phyloP scores from a whole-genome alignment of 2,797 vertebrate species.

The Benthosema pterotum region DNA sequence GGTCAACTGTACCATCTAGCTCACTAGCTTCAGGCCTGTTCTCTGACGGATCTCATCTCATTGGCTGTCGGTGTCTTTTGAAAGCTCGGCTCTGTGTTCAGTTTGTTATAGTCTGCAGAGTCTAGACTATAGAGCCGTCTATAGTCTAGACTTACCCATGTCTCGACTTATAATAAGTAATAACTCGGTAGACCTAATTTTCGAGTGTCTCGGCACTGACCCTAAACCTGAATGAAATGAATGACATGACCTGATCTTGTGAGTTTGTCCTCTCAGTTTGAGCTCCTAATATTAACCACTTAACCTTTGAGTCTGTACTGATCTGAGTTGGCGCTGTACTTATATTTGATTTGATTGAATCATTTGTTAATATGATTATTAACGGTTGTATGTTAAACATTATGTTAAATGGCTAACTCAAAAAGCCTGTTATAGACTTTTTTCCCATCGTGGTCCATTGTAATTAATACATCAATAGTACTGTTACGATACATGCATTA shows the following conservation, averaged over 20 bases:
- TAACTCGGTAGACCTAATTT: constrained; percentile 23
- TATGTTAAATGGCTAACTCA: no score
- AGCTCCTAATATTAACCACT: constrained; percentile 27
- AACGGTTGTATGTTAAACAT: no score
- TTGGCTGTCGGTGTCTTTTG: constrained; percentile 29
- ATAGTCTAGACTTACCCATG: constrained; percentile 6
- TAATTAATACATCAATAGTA: no score
- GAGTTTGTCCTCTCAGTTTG: constrained; percentile 25
- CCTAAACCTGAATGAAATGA: constrained; percentile 18
- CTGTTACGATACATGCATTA: no score
- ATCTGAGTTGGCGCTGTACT: no score
- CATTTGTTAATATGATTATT: no score
- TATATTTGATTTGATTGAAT: no score
- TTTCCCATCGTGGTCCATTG: no score
- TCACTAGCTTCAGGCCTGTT: constrained; percentile 32
- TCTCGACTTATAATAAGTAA: neutral
- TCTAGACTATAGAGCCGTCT: no score
- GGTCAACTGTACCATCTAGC: constrained; percentile 41
- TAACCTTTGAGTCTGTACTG: no score
- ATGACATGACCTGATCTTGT: constrained; percentile 8
- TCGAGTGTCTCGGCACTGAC: neutral
- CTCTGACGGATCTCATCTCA: constrained; percentile 42
- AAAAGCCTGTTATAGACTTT: no score
- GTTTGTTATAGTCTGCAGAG: neutral
- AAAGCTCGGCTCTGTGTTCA: neutral